Evolutionary conservation across 1,140 invertebrate genomes (phyloP).

Genomic region (Drosophila bocqueti): DNA sequence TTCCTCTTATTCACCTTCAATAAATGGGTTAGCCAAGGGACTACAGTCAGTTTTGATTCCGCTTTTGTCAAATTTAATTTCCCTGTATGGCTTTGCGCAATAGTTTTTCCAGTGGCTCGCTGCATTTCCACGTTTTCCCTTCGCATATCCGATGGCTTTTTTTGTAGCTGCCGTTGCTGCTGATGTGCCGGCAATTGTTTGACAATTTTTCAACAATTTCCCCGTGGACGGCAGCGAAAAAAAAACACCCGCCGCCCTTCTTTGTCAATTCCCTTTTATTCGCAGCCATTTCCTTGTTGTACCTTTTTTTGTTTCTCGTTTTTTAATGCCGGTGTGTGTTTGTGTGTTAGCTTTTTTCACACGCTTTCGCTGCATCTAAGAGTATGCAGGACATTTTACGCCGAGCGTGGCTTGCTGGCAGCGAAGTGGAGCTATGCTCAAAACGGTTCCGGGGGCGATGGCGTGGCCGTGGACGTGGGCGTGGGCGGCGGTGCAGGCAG

Average conservation of each 20-base stretch:
- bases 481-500: neutral
- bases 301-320: neutral
- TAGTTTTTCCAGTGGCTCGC: slow-evolving; percentile 10
- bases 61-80: slow-evolving; percentile 24
- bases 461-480: neutral
- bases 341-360: slow-evolving; percentile 71
- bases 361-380: slow-evolving; percentile 68
- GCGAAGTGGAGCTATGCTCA: slow-evolving; percentile 13
- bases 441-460: neutral
- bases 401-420: slow-evolving; percentile 56
- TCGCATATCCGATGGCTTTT: neutral
- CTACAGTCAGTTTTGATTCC: slow-evolving; percentile 14
- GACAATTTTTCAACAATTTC: slow-evolving; percentile 81
- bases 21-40: neutral
- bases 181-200: slow-evolving; percentile 72
- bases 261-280: slow-evolving; percentile 48
- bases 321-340: slow-evolving; percentile 12
- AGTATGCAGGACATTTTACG: slow-evolving; percentile 68
- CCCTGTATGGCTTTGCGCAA: slow-evolving; percentile 4
- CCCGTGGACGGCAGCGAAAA: slow-evolving; percentile 50
- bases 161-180: slow-evolving; percentile 14
- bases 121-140: slow-evolving; percentile 15
- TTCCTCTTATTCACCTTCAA: neutral
- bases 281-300: slow-evolving; percentile 42
- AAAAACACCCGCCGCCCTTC: slow-evolving; percentile 22